Percentiles rank a stretch among this genome's conserved stretches.
Conservation (phyloP, 2,113 vertebrate species). For the Microcebus lehilahytsara region DNA sequence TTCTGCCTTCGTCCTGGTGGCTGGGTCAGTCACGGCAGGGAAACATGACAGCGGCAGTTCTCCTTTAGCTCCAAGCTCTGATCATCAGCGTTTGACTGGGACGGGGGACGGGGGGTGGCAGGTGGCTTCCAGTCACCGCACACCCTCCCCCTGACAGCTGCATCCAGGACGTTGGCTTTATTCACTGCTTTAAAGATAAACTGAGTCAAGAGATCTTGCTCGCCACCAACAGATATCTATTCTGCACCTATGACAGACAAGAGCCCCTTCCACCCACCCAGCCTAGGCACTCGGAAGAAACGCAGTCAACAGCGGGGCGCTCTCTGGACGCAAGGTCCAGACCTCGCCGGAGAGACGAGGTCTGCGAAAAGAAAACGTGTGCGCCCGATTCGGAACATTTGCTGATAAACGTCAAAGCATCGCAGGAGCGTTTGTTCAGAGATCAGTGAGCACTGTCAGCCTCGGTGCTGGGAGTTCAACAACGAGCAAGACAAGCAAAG, state of each 20-base stretch:
- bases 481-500: background rate
- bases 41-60: background rate
- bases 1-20: background rate
- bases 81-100: no score
- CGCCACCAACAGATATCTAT: no score
- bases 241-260: no score
- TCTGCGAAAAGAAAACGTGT: background rate
- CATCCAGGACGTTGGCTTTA: background rate
- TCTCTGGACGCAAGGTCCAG: background rate
- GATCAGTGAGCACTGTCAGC: background rate
- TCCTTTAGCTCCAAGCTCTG: no score
- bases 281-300: background rate
- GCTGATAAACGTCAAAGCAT: background rate
- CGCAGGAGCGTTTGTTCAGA: background rate
- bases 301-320: background rate
- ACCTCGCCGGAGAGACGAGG: background rate
- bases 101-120: fast-evolving
- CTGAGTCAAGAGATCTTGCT: background rate
- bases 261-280: background rate
- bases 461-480: background rate
- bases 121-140: fast-evolving
- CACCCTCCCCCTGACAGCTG: fast-evolving
- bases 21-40: background rate
- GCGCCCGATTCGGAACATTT: background rate
- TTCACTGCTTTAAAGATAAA: background rate